These are phyloP conservation scores for Lordiphosa andalusiaca DNA, from an alignment of 2,888 invertebrate species.

Conservation along the genomic window DNA sequence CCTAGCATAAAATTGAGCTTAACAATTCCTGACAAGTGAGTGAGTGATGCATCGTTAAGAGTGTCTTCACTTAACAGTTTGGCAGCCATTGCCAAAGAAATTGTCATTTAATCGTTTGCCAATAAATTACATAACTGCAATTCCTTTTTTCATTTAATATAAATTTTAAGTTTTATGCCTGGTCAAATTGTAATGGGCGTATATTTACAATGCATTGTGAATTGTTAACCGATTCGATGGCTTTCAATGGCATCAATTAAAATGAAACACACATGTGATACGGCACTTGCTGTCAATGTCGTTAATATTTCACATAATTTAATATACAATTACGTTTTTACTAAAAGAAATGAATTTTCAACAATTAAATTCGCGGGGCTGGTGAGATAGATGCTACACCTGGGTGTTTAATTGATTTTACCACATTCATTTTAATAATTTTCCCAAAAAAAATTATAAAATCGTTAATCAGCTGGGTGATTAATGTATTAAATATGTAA, in stretches of 20 bases:
- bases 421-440: slow-evolving; percentile 28
- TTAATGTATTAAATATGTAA: slow-evolving; percentile 14
- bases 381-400: background rate
- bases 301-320: slow-evolving; percentile 44
- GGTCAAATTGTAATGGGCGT: slow-evolving; percentile 6
- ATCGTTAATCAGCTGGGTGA: slow-evolving; percentile 18
- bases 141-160: slow-evolving; percentile 13
- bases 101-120: too few species aligned
- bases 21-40: too few species aligned
- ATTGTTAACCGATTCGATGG: slow-evolving; percentile 17
- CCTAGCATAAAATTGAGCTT: too few species aligned
- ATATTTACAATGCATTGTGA: slow-evolving; percentile 31
- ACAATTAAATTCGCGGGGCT: slow-evolving; percentile 12
- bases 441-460: slow-evolving; percentile 15
- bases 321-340: slow-evolving; percentile 37
- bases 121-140: background rate
- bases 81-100: too few species aligned
- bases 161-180: slow-evolving; percentile 5
- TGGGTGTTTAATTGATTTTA: slow-evolving; percentile 25
- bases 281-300: slow-evolving; percentile 25
- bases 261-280: slow-evolving; percentile 40
- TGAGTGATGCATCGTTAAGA: too few species aligned
- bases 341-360: slow-evolving; percentile 47
- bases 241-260: slow-evolving; percentile 41
- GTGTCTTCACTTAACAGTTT: too few species aligned